Base-by-base conservation (phyloP, 2,888 invertebrate species). In the Ischnus inquisitorius region DNA sequence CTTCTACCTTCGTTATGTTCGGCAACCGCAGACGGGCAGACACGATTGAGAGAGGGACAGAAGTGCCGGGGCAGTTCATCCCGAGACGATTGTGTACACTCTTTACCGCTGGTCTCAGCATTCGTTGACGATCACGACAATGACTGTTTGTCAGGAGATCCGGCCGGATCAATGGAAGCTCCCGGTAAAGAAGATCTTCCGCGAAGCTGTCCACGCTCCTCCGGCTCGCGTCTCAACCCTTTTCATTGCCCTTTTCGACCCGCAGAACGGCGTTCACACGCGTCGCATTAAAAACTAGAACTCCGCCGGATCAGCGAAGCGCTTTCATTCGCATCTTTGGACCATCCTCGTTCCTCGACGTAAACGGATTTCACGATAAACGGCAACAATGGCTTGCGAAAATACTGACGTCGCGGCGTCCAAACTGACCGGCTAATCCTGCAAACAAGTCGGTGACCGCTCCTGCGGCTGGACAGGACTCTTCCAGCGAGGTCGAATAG, bases 71-170 rank as follows among this genome's bases (percentile, higher is more conserved):
- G 84, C 82, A 82, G 82, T 86, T 87, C 82, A 84, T 85, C 79
- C 85, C 71, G 72, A 19, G 67, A 25, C 82, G 79, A 88, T 88
- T 88, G 81, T 88, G 16, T 67, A 69, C 43, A 60, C 60, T 39
- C 39, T 78, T 34, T 28, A 51, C 65, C n/a, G n/a, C 14, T 60
- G 57, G 72, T 69, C 6, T 39, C 14, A 1, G 14, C 14, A 76
- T 51, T 76, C 85, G 82, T 86, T 88, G 88, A 88, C 68, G 69
- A 64, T 74, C 64, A 22, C 78, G 48, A 75, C 88, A 87, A 89
- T 90, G 85, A 82, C 83, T 87, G 86, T 89, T 89, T 88, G 88
- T 88, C 76, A 80, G 72, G 79, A 87, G 82, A 84, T 90, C 60
- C 83, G 83, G n/a, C n/a, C n/a, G 77, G 51, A 60, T 72, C 48